phyloP scores from a whole-genome alignment of 1,140 invertebrate species.

The Polypedilum vanderplanki region DNA sequence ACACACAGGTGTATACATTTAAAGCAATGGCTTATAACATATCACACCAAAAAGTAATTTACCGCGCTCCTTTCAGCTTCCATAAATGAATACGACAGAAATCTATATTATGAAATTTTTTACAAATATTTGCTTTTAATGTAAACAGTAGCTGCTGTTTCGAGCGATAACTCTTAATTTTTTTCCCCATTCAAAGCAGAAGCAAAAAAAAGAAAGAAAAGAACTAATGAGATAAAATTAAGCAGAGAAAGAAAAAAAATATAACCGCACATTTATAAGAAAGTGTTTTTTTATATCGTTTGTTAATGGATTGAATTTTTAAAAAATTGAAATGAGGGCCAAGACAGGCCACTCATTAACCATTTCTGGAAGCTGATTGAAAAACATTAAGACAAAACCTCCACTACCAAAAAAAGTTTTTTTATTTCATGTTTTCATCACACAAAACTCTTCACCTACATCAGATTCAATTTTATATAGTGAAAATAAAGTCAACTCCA shows the following conservation, averaged over 20 bases:
- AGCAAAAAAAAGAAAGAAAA: not conserved
- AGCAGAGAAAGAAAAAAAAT: conserved; percentile 2
- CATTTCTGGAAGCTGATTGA: conserved; percentile 11
- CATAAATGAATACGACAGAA: conserved; percentile 13
- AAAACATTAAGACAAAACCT: not conserved
- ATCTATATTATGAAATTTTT: conserved; percentile 27
- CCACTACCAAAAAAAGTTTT: not conserved
- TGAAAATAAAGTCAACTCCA: not conserved
- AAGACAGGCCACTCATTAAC: not conserved
- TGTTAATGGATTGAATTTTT: conserved; percentile 22
- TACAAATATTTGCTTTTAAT: conserved; percentile 28
- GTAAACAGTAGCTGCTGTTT: conserved; percentile 26
- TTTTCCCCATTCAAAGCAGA: not conserved
- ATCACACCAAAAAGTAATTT: conserved; percentile 16
- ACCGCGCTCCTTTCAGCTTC: conserved; percentile 2
- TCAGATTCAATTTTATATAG: not conserved
- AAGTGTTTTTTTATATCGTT: conserved; percentile 26
- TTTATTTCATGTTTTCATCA: conserved; percentile 14
- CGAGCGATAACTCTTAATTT: not conserved
- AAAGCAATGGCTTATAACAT: not conserved
- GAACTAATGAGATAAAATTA: conserved; percentile 26
- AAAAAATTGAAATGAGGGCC: conserved; percentile 13
- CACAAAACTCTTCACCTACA: not conserved
- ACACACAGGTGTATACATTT: not conserved
- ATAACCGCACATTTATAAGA: conserved; percentile 18